These are phyloP conservation scores for Drosophila novamexicana DNA, from an alignment of 1,140 invertebrate species.

Conservation along the genomic window DNA sequence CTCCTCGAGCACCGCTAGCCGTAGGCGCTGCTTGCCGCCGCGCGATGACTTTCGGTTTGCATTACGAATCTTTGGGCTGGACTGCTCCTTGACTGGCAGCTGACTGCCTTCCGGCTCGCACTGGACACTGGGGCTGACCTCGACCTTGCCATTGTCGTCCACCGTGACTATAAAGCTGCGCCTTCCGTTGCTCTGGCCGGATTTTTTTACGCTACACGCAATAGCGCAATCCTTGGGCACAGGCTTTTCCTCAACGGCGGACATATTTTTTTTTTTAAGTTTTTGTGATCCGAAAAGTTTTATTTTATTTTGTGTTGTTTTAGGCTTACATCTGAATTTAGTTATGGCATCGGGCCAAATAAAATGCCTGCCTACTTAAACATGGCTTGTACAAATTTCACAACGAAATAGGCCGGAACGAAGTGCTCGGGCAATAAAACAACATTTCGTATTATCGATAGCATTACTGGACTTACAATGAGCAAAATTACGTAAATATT, in stretches of 20 bases:
- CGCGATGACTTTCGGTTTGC: background rate
- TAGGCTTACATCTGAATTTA: constrained; percentile 7
- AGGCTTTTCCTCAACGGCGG: constrained; percentile 19
- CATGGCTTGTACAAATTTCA: background rate
- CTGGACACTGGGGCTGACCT: constrained; percentile 21
- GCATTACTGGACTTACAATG: constrained; percentile 38
- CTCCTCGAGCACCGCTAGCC: constrained; percentile 47
- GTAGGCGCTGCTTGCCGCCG: constrained; percentile 19
- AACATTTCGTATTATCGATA: background rate
- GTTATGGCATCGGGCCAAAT: background rate
- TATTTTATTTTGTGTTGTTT: background rate
- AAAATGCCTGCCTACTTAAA: background rate
- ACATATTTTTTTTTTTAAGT: constrained; percentile 11
- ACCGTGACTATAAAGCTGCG: constrained; percentile 48
- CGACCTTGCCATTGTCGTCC: constrained; percentile 37
- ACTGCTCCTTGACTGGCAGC: background rate
- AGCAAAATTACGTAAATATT: constrained; percentile 33
- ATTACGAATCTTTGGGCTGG: background rate
- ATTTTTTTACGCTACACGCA: background rate
- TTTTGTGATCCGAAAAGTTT: constrained; percentile 33
- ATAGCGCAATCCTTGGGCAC: background rate
- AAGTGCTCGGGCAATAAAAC: background rate
- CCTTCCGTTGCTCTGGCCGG: constrained; percentile 4
- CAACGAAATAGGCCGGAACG: constrained; percentile 1
- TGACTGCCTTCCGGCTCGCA: background rate